Conservation (phyloP, 2,113 vertebrate species). For the cat (Felis catus) region F.catus_Fca126_mat1.0 CM031418.1:64095001-64095500, state of each 20-base stretch:
- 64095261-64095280: neutral
- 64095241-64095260: neutral
- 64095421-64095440: neutral
- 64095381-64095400: neutral
- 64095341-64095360: neutral
- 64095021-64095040: conserved; percentile 16
- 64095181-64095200: neutral
- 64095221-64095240: neutral
- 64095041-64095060: neutral
- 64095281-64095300: neutral
- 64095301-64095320: neutral
- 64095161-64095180: neutral
- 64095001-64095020: neutral
- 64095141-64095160: neutral
- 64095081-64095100: neutral
- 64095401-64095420: neutral
- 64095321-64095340: neutral
- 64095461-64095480: neutral
- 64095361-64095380: neutral
- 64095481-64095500: neutral
- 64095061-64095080: neutral
- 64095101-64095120: neutral
- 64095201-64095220: neutral
- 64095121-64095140: neutral
- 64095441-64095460: neutral